phyloP scores from a whole-genome alignment of 2,797 vertebrate genomes.

The Nannoperca obscura region DNA sequence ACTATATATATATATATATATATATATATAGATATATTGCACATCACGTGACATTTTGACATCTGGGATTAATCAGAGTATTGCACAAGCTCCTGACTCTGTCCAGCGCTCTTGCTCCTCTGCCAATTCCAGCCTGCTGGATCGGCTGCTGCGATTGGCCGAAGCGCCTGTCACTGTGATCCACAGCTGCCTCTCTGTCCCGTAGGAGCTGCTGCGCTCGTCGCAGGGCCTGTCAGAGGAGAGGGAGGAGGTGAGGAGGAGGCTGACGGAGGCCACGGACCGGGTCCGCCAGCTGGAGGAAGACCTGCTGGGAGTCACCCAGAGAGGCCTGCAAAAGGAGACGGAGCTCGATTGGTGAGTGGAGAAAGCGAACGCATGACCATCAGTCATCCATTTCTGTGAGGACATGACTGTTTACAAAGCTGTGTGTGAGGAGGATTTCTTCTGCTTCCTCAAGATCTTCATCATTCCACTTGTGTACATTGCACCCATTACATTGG shows the following conservation, averaged over 20 bases:
- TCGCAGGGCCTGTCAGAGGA: slow-evolving; percentile 90
- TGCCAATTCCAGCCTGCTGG: neutral
- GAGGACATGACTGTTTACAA: slow-evolving; percentile 13
- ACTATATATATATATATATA: no score
- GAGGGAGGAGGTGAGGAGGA: slow-evolving; percentile 90
- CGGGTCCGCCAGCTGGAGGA: slow-evolving; percentile 94
- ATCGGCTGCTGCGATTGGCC: slow-evolving; percentile 42
- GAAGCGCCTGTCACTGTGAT: slow-evolving; percentile 9
- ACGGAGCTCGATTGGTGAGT: slow-evolving; percentile 95
- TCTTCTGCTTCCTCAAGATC: slow-evolving; percentile 28
- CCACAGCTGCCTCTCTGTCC: slow-evolving; percentile 42
- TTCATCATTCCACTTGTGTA: slow-evolving; percentile 30
- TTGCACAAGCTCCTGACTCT: slow-evolving; percentile 7
- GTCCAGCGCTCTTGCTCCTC: neutral
- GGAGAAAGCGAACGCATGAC: neutral
- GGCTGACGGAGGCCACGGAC: slow-evolving; percentile 87
- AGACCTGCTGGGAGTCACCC: slow-evolving; percentile 89
- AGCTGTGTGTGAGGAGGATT: slow-evolving; percentile 17
- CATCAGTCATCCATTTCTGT: slow-evolving; percentile 36
- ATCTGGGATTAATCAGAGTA: slow-evolving; percentile 27
- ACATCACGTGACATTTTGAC: neutral
- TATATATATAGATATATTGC: neutral
- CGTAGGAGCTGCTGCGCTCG: slow-evolving; percentile 84
- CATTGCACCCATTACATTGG: neutral
- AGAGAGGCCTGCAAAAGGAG: slow-evolving; percentile 95